Conservation (phyloP, 2,797 vertebrate species). For the Lacerta bilineata region DNA sequence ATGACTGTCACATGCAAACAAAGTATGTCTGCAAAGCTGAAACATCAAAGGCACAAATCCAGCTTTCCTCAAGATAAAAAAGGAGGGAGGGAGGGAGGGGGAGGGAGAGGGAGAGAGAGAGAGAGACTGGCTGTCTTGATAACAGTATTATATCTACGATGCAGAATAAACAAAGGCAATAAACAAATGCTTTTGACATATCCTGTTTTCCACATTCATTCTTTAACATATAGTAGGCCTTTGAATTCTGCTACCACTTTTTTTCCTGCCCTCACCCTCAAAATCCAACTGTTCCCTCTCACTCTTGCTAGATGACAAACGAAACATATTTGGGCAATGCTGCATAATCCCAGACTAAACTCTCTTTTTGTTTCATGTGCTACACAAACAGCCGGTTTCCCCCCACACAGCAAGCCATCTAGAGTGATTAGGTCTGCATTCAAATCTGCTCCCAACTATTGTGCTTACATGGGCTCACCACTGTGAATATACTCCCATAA, state of each 20-base stretch:
- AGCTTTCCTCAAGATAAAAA: too few relatives aligned
- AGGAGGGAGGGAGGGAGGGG: not conserved
- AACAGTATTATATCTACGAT: not conserved
- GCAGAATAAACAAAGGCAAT: not conserved
- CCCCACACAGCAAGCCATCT: not conserved
- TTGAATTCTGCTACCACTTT: not conserved
- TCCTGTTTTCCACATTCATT: not conserved
- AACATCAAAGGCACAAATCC: not conserved
- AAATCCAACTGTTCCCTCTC: not conserved
- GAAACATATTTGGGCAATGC: not conserved
- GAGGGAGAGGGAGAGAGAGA: not conserved
- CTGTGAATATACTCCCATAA: constrained; percentile 97
- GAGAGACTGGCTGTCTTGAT: not conserved
- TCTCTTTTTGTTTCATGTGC: not conserved
- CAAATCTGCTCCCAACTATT: not conserved
- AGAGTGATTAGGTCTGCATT: not conserved
- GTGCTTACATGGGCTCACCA: constrained; percentile 95
- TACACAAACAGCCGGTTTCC: not conserved
- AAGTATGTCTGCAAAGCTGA: not conserved
- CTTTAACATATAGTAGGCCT: not conserved
- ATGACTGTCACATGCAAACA: not conserved
- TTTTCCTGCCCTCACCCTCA: not conserved
- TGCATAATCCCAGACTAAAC: not conserved
- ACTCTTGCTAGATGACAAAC: not conserved
- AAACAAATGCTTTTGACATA: not conserved